A percentile compares a stretch with the other conserved stretches of the same genome.
Evolutionary conservation across 1,140 invertebrate genomes (phyloP).

Genomic region (Odontomachus brunneus): DNA sequence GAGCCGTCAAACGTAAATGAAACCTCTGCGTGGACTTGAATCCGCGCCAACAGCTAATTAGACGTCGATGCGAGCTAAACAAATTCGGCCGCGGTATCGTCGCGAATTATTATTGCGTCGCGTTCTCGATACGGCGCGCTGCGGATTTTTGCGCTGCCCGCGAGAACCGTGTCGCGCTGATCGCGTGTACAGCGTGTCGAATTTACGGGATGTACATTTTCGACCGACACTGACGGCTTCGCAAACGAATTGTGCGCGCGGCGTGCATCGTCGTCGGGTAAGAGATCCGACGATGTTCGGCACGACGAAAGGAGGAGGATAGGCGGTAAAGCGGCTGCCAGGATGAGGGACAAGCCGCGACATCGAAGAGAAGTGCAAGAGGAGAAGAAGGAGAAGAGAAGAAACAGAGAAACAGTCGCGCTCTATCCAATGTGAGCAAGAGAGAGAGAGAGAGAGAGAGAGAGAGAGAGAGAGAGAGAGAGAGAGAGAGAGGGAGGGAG

Average conservation of each 20-base stretch:
- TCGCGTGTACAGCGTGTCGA: not conserved
- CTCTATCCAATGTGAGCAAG: not conserved
- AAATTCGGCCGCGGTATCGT: conserved; percentile 33
- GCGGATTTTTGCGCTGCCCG: not conserved
- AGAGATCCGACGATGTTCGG: conserved; percentile 4
- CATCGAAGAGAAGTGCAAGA: not conserved
- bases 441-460: conserved; percentile 17
- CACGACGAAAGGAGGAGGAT: conserved; percentile 11
- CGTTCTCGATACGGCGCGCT: not conserved
- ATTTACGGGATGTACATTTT: not conserved
- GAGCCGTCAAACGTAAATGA: conserved; percentile 49
- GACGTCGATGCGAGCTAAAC: conserved; percentile 57
- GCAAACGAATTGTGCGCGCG: too few species aligned
- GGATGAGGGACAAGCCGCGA: conserved; percentile 54
- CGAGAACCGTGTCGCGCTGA: too few species aligned
- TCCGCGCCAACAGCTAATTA: conserved; percentile 51
- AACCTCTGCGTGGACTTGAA: conserved; percentile 43
- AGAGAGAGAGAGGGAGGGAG: not conserved
- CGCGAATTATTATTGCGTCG: conserved; percentile 29
- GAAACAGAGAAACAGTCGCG: conserved; percentile 2
- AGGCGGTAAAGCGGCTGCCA: conserved; percentile 61
- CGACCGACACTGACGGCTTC: too few species aligned
- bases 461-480: conserved; percentile 17
- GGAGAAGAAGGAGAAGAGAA: not conserved
- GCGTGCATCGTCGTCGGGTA: too few species aligned